phyloP scores from a whole-genome alignment of 2,113 vertebrate genomes.

The Dasyprocta punctata region DNA sequence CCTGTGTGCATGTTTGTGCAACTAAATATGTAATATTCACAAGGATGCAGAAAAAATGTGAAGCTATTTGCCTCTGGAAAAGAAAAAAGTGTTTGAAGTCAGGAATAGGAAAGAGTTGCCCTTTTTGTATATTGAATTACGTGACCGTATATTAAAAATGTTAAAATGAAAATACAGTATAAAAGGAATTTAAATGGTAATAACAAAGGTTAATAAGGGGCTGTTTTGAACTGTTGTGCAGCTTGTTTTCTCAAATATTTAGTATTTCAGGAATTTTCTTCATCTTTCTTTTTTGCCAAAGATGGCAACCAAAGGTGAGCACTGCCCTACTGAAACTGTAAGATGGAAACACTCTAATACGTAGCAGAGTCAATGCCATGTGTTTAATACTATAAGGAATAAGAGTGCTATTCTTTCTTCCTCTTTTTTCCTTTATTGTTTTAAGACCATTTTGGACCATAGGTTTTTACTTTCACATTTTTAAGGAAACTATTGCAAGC shows the following conservation, averaged over 20 bases:
- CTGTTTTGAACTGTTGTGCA: slow-evolving; percentile 26
- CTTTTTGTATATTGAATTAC: neutral
- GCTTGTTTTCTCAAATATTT: slow-evolving; percentile 38
- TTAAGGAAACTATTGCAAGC: neutral
- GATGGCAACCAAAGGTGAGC: neutral
- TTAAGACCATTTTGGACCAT: neutral
- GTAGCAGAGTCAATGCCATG: neutral
- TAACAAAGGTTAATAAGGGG: slow-evolving; percentile 10
- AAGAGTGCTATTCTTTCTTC: neutral
- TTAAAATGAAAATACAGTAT: slow-evolving; percentile 40
- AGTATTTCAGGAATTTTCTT: slow-evolving; percentile 10
- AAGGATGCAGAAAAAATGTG: neutral
- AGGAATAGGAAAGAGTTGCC: slow-evolving; percentile 14
- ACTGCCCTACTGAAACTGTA: neutral
- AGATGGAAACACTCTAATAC: neutral
- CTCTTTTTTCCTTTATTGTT: neutral
- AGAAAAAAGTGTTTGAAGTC: slow-evolving; percentile 8
- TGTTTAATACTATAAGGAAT: neutral
- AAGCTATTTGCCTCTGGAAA: neutral
- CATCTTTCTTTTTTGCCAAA: neutral
- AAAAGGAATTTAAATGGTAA: neutral
- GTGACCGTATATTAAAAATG: neutral
- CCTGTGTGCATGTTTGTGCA: neutral
- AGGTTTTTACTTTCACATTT: neutral
- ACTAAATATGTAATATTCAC: neutral